Conservation (phyloP, 37 sponge, comb jelly and placozoan species). For the Tethya wilhelma region DNA sequence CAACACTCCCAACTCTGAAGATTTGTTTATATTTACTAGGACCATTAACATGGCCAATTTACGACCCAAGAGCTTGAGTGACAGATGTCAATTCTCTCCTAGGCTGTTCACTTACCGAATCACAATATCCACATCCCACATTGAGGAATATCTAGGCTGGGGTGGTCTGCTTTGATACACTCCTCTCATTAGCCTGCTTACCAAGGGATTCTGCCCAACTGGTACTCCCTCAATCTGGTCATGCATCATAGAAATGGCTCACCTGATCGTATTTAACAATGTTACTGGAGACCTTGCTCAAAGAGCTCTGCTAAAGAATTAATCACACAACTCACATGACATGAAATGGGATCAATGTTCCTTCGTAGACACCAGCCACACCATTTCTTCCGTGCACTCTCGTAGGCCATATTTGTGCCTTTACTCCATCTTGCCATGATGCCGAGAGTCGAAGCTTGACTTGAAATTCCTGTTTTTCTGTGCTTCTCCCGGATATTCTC, state of each 20-base stretch:
- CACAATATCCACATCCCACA: slow-evolving; percentile 53
- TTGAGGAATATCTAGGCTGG: slow-evolving; percentile 21
- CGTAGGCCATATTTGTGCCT: slow-evolving; percentile 47
- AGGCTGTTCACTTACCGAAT: neutral
- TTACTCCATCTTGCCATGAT: slow-evolving; percentile 34
- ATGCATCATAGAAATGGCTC: slow-evolving; percentile 35
- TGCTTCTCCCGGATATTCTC: slow-evolving; percentile 48
- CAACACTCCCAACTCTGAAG: slow-evolving; percentile 32
- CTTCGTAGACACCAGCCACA: slow-evolving; percentile 38
- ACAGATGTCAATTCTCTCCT: slow-evolving; percentile 14
- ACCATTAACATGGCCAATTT: slow-evolving; percentile 48
- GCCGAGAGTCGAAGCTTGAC: slow-evolving; percentile 19
- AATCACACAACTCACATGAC: slow-evolving; percentile 16
- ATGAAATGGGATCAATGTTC: slow-evolving; percentile 42
- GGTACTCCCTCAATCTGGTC: slow-evolving; percentile 12
- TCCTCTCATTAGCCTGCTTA: slow-evolving; percentile 30
- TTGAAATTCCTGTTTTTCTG: slow-evolving; percentile 15
- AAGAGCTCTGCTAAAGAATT: slow-evolving; percentile 38
- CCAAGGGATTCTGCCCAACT: slow-evolving; percentile 40
- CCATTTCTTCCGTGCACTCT: slow-evolving; percentile 41
- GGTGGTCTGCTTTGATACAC: slow-evolving; percentile 18
- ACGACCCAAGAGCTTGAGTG: slow-evolving; percentile 15
- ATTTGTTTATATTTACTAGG: slow-evolving; percentile 6
- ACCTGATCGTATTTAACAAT: slow-evolving; percentile 18
- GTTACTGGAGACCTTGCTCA: slow-evolving; percentile 34